These are phyloP conservation scores for Unio pictorum DNA, from an alignment of 2,888 invertebrate species.

Conservation along the genomic window DNA sequence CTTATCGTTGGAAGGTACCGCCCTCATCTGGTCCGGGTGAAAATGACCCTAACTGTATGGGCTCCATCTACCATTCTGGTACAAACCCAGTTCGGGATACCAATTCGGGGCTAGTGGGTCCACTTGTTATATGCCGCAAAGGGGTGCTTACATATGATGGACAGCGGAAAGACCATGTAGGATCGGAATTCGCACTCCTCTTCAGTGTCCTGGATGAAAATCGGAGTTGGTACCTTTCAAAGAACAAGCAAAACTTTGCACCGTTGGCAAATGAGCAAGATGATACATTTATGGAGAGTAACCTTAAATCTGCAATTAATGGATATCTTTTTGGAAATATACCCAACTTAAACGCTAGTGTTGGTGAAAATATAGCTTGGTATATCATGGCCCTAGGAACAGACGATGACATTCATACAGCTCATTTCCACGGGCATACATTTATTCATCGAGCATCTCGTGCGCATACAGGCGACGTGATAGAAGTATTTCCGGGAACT, in stretches of 20 bases:
- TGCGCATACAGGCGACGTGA: conserved; percentile 42
- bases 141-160: conserved; percentile 20
- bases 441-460: conserved; percentile 19
- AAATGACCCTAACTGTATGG: conserved; percentile 43
- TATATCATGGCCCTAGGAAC: conserved; percentile 43
- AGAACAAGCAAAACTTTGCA: conserved; percentile 37
- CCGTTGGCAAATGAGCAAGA: conserved; percentile 13
- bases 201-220: conserved; percentile 57
- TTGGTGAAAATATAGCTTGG: conserved; percentile 32
- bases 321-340: conserved; percentile 39
- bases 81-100: conserved; percentile 37
- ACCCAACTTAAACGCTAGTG: conserved; percentile 20
- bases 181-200: conserved; percentile 50
- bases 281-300: conserved; percentile 29
- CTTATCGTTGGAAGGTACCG: conserved; percentile 42
- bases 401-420: conserved; percentile 36
- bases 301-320: conserved; percentile 38
- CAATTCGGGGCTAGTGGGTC: conserved; percentile 41
- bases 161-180: conserved; percentile 29
- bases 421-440: conserved; percentile 52
- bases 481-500: conserved; percentile 55
- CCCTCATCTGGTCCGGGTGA: conserved; percentile 36
- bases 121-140: conserved; percentile 36
- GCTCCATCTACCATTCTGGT: conserved; percentile 39
- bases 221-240: conserved; percentile 49